Percentiles rank a stretch among this genome's conserved stretches.
phyloP scores from a whole-genome alignment of 2,888 invertebrate species.

The Arctia plantaginis region DNA sequence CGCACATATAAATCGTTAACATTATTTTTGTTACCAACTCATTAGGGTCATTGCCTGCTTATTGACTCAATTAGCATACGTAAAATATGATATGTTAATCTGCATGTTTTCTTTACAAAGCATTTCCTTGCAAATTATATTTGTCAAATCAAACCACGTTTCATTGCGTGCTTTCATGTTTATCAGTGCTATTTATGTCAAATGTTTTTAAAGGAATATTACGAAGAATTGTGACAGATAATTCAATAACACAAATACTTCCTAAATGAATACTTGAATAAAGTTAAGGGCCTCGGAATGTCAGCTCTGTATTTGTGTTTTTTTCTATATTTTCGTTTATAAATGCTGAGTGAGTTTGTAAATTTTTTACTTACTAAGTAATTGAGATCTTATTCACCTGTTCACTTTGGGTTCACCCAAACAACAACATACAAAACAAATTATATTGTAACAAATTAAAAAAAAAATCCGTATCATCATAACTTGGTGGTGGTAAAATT shows the following conservation, averaged over 20 bases:
- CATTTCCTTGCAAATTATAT: conserved; percentile 64
- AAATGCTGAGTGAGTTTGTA: neutral
- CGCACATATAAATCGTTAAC: conserved; percentile 83
- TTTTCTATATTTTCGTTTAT: neutral
- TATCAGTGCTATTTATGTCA: neutral
- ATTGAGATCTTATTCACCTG: neutral
- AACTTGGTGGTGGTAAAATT: too few relatives aligned
- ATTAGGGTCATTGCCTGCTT: conserved; percentile 85
- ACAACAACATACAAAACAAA: too few relatives aligned
- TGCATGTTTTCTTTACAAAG: conserved; percentile 69
- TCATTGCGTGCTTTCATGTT: conserved; percentile 22
- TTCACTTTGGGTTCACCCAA: too few relatives aligned
- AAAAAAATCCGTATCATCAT: too few relatives aligned
- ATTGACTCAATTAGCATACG: conserved; percentile 79
- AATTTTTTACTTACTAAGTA: neutral
- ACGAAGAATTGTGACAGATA: neutral
- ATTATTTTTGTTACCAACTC: conserved; percentile 86
- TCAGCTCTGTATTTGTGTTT: neutral
- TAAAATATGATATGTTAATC: conserved; percentile 76
- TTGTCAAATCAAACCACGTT: conserved; percentile 68
- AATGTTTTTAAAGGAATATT: neutral
- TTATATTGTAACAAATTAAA: neutral
- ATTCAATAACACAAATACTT: neutral
- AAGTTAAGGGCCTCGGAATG: neutral
- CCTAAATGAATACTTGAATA: neutral